A percentile compares a stretch with the other conserved stretches of the same genome.
Evolutionary conservation across 2,888 invertebrate species (phyloP).

Genomic region (Glaucopsyche alexis): DNA sequence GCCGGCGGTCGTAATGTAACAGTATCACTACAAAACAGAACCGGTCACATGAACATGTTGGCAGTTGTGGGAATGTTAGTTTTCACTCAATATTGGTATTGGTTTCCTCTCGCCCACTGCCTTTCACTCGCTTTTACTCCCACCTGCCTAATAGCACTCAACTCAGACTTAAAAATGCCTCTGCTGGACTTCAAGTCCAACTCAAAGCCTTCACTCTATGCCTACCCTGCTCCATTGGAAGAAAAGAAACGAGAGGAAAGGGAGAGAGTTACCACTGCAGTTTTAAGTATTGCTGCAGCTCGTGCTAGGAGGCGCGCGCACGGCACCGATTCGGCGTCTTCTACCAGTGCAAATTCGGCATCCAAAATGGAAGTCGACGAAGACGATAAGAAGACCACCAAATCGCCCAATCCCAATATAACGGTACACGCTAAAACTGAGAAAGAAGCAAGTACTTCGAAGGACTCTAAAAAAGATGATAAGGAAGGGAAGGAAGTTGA

Average conservation of each 20-base stretch:
- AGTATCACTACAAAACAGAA: slow-evolving; percentile 95
- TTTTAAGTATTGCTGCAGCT: slow-evolving; percentile 95
- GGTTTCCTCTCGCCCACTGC: slow-evolving; percentile 99
- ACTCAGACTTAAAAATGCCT: slow-evolving; percentile 95
- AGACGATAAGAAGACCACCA: slow-evolving; percentile 78
- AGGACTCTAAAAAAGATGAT: slow-evolving; percentile 75
- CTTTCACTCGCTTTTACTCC: slow-evolving; percentile 97
- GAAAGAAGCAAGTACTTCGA: slow-evolving; percentile 64
- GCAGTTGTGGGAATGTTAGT: slow-evolving; percentile 98
- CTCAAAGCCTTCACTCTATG: slow-evolving; percentile 96
- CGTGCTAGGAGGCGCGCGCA: slow-evolving; percentile 93
- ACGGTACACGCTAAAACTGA: slow-evolving; percentile 76
- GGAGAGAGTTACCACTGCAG: slow-evolving; percentile 98
- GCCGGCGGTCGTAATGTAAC: slow-evolving; percentile 98
- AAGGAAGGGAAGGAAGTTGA: slow-evolving; percentile 75
- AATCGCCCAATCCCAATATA: slow-evolving; percentile 72
- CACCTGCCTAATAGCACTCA: slow-evolving; percentile 96
- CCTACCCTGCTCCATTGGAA: slow-evolving; percentile 97
- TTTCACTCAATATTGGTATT: slow-evolving; percentile 99
- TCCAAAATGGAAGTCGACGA: slow-evolving; percentile 95
- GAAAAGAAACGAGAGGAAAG: slow-evolving; percentile 99
- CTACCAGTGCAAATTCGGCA: slow-evolving; percentile 78
- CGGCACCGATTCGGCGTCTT: slow-evolving; percentile 82
- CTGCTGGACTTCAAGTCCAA: slow-evolving; percentile 95
- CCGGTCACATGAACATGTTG: slow-evolving; percentile 97